Conservation (phyloP, 2,888 invertebrate species). For the Campopleginae sp. region DNA sequence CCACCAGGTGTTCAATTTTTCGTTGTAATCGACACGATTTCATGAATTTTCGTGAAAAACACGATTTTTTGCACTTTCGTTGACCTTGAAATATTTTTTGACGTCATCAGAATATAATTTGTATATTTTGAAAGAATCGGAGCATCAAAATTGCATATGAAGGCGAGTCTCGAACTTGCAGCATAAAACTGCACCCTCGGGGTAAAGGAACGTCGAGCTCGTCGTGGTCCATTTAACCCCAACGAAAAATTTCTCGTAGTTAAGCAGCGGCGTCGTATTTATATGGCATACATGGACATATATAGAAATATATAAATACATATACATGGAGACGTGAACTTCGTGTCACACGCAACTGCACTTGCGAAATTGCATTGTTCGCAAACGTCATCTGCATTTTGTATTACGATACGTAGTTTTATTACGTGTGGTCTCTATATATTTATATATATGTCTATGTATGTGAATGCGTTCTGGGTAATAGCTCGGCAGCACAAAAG, state of each 20-base stretch:
- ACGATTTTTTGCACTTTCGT: no score
- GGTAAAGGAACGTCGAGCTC: background rate
- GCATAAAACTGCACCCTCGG: background rate
- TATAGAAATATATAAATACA: constrained; percentile 6
- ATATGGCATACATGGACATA: background rate
- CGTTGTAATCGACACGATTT: background rate
- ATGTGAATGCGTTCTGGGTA: constrained; percentile 53
- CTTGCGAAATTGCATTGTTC: constrained; percentile 68
- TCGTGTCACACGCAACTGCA: constrained; percentile 69
- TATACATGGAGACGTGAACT: constrained; percentile 48
- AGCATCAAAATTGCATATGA: background rate
- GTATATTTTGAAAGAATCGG: background rate
- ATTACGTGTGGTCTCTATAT: constrained; percentile 38
- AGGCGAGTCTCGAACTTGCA: background rate
- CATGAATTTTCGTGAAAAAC: no score
- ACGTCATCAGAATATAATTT: no score
- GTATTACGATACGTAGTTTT: constrained; percentile 67
- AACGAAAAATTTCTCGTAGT: background rate
- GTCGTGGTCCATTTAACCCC: constrained; percentile 20
- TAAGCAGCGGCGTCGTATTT: background rate
- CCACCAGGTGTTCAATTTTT: background rate
- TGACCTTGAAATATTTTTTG: no score
- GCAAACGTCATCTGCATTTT: constrained; percentile 65
- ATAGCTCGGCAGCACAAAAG: constrained; percentile 59
- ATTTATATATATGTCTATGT: constrained; percentile 33